phyloP scores from a whole-genome alignment of 2,888 invertebrate genomes.

The Papilio gigon region DNA sequence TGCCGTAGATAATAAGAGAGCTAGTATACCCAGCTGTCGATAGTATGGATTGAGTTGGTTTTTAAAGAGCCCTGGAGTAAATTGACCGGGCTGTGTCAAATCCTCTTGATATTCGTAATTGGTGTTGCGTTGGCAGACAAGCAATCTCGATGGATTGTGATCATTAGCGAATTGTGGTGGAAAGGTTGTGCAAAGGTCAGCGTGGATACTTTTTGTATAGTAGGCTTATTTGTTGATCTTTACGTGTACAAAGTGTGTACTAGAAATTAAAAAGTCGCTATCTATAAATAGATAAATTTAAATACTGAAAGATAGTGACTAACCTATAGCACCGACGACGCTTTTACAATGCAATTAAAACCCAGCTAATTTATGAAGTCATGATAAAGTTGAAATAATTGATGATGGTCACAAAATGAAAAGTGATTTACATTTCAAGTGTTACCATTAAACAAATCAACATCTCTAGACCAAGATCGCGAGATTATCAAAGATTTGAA shows the following conservation, averaged over 20 bases:
- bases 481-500: constrained; percentile 49
- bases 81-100: constrained; percentile 39
- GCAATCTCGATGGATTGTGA: constrained; percentile 29
- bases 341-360: neutral
- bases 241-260: neutral
- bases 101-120: constrained; percentile 35
- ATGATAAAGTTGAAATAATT: neutral
- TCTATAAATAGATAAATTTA: neutral
- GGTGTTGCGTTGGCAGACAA: constrained; percentile 14
- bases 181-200: constrained; percentile 39
- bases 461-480: constrained; percentile 45
- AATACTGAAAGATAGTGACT: too few species aligned
- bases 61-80: constrained; percentile 28
- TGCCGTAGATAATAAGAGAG: neutral
- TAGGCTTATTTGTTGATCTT: neutral
- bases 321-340: too few species aligned
- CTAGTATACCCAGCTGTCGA: neutral
- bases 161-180: constrained; percentile 35
- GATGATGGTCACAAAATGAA: neutral
- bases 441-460: constrained; percentile 7
- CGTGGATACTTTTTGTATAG: neutral
- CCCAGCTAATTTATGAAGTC: neutral
- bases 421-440: neutral
- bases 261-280: neutral
- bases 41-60: constrained; percentile 20